Conservation (phyloP, 2,113 vertebrate species). For the Pycnonotus jocosus region DNA sequence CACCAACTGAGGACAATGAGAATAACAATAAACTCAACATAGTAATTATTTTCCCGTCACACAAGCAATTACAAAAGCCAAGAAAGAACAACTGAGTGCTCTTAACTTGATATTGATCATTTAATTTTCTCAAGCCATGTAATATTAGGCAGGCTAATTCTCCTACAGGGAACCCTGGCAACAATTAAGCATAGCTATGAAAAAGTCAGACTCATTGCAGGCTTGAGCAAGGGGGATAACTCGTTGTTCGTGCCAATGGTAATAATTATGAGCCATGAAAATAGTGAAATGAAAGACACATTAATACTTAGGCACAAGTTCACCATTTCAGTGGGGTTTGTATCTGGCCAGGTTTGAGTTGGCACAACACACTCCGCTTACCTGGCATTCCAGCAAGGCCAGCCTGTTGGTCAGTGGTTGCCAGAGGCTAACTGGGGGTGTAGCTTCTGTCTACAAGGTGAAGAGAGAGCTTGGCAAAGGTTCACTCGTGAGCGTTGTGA, state of each 20-base stretch:
- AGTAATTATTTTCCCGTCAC: conserved; percentile 65
- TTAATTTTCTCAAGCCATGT: conserved; percentile 20
- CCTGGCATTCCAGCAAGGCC: not conserved
- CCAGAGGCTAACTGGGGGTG: not conserved
- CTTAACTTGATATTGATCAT: conserved; percentile 38
- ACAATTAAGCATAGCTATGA: not conserved
- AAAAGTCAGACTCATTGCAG: not conserved
- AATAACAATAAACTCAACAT: conserved; percentile 47
- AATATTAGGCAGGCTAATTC: conserved; percentile 14
- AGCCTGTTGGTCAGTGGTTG: not conserved
- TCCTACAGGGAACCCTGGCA: not conserved
- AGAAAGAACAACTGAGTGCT: conserved; percentile 52
- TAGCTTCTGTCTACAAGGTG: not conserved
- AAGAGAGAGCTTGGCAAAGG: not conserved
- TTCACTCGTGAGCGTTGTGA: not conserved
- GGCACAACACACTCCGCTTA: not conserved
- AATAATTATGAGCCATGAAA: not conserved
- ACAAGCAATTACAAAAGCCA: conserved; percentile 46
- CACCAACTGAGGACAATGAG: conserved; percentile 41
- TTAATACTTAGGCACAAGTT: not conserved
- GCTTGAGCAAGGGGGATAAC: not conserved
- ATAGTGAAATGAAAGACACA: not conserved
- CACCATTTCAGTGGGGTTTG: not conserved
- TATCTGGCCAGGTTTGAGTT: not conserved
- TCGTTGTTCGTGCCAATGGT: not conserved